These are phyloP conservation scores for Cenopis cana DNA, from an alignment of 2,888 invertebrate species.

Conservation along the genomic window DNA sequence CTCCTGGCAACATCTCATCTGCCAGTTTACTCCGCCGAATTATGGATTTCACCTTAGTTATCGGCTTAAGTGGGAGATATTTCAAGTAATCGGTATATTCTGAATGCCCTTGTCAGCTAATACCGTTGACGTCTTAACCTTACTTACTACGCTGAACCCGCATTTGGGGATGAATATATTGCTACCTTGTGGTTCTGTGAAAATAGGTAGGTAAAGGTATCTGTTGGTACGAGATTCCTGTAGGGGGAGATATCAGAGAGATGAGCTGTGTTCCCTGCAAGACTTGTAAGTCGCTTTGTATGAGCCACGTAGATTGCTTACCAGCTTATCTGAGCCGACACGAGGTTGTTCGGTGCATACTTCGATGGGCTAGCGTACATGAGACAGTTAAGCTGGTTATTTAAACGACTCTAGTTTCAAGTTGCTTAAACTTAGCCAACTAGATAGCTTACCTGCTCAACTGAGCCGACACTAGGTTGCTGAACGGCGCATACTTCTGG, in stretches of 20 bases:
- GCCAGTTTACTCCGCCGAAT: no score
- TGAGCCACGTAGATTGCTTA: conserved; percentile 65
- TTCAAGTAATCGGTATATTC: no score
- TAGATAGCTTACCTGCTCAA: conserved; percentile 88
- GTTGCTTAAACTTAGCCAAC: conserved; percentile 77
- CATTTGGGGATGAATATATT: no score
- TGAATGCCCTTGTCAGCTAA: no score
- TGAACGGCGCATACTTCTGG: conserved; percentile 95
- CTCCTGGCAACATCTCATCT: no score
- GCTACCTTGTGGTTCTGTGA: no score
- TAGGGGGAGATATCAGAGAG: no score
- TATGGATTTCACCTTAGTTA: no score
- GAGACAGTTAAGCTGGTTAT: conserved; percentile 92
- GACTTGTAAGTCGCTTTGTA: conserved; percentile 55
- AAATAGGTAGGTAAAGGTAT: neutral
- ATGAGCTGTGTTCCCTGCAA: conserved; percentile 93
- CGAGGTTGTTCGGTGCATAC: conserved; percentile 94
- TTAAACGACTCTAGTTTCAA: conserved; percentile 86
- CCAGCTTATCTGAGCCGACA: conserved; percentile 95
- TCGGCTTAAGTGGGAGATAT: no score
- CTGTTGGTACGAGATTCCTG: no score
- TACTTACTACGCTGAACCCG: no score
- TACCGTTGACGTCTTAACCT: no score
- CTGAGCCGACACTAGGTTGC: conserved; percentile 94
- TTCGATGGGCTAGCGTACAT: conserved; percentile 95